Evolutionary conservation across 2,888 invertebrate species (phyloP).

Genomic region (Vesta saturnalis): DNA sequence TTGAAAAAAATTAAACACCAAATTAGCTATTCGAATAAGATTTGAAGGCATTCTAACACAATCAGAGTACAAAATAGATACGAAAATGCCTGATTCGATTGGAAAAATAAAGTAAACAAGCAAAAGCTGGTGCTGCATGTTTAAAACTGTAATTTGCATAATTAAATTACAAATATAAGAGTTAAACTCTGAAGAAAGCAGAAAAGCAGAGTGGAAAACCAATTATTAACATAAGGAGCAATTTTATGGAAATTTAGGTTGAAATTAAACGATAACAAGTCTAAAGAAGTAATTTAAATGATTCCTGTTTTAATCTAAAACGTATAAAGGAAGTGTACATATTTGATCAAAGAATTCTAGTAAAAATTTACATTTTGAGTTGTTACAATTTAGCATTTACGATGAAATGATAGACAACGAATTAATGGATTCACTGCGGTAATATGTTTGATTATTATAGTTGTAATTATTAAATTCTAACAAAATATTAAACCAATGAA

Average conservation of each 20-base stretch:
- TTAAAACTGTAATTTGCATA: constrained; percentile 19
- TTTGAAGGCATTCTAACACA: not conserved
- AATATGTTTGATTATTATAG: no score
- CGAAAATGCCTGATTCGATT: no score
- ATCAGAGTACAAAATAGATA: no score
- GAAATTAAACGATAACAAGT: constrained; percentile 24
- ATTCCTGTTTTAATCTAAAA: constrained; percentile 27
- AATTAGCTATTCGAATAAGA: not conserved
- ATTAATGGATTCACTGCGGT: not conserved
- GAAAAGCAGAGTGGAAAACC: constrained; percentile 19
- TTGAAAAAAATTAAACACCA: not conserved
- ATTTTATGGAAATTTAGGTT: constrained; percentile 28
- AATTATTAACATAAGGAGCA: constrained; percentile 27
- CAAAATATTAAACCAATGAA: no score
- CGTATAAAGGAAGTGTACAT: constrained; percentile 28
- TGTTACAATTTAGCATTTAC: not conserved
- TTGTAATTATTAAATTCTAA: no score
- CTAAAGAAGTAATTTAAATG: constrained; percentile 26
- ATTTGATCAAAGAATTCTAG: constrained; percentile 17
- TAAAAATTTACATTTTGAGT: constrained; percentile 20
- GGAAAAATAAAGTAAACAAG: no score
- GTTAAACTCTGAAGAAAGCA: constrained; percentile 17
- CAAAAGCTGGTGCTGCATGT: not conserved
- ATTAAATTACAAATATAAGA: constrained; percentile 24
- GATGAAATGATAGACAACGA: constrained; percentile 3